Evolutionary conservation across 2,888 invertebrate genomes (phyloP).

Genomic region (Pandemis corylana): DNA sequence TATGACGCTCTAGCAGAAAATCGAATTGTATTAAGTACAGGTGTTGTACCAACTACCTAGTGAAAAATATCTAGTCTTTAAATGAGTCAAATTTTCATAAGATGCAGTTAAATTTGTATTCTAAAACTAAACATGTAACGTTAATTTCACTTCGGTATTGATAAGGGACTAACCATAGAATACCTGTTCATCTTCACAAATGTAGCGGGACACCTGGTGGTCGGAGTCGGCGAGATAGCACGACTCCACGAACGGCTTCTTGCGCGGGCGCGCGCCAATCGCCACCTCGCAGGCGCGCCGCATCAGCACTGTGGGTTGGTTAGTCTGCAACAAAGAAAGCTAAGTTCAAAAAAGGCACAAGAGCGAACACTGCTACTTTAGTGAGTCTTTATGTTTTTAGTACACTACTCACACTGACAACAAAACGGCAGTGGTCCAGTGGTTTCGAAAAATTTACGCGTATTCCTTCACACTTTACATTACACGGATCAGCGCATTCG

Average conservation of each 20-base stretch:
- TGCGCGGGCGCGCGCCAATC: constrained; percentile 60
- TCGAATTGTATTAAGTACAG: too few relatives aligned
- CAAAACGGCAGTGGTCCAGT: neutral
- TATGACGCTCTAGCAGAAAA: too few relatives aligned
- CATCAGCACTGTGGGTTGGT: constrained; percentile 72
- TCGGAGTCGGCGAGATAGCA: constrained; percentile 57
- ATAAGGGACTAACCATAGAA: constrained; percentile 43
- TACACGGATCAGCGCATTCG: too few relatives aligned
- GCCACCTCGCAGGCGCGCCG: constrained; percentile 76
- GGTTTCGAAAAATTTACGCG: too few relatives aligned
- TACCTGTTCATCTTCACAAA: constrained; percentile 74
- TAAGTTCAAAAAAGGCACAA: neutral
- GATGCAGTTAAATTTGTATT: too few relatives aligned
- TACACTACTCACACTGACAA: neutral
- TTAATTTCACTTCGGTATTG: too few relatives aligned
- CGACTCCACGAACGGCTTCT: constrained; percentile 62
- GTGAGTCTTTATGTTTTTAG: neutral
- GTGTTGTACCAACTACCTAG: too few relatives aligned
- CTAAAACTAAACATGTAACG: too few relatives aligned
- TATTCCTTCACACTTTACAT: too few relatives aligned
- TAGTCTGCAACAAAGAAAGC: constrained; percentile 58
- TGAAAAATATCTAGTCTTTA: too few relatives aligned
- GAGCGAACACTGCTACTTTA: too few relatives aligned
- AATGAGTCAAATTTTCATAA: too few relatives aligned
- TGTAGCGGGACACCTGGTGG: constrained; percentile 59